Base-by-base conservation (phyloP, 2,113 vertebrate genomes). In the Notarius quadriscutis region DNA sequence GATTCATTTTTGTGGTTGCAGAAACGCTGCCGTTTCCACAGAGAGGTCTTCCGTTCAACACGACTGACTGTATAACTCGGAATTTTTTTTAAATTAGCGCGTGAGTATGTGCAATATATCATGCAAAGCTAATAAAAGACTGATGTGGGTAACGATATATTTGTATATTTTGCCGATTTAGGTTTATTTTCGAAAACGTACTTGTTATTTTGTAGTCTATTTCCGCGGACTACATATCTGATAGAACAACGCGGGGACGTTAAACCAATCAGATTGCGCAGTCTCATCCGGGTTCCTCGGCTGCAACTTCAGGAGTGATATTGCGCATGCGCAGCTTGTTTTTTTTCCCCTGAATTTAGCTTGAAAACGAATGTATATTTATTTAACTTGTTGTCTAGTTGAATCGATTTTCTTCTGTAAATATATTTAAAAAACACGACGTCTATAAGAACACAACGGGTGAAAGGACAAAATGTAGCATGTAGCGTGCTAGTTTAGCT, bases 1-100 rank as follows among this genome's bases (percentile, higher is more conserved):
- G 81, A 83, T 83, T 83, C 81, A 34, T 83, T 83, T 51, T n/a
- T 58, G 20, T 58, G 30, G 50, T 25, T 30, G 22, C 81, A 53
- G 22, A 53, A 51, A 27, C 58, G 7, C 62, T 11, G 81, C 60
- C 1, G 81, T 53, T 83, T 50, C 20, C 60, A 10, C 81, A 27
- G 80, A 41, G 58, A 82, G 60, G 1, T 30, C 62, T 67, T 83
- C 41, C 62, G 81, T 41, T 81, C 20, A 62, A 81, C 55, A 41
- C 58, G 15, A 81, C 79, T 1, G 57, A 60, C 25, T 27, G 62
- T n/a, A 6, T 53, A 65, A 62, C 81, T 22, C 10, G 10, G 1
- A 25, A n/a, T 25, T 25, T 9, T 25, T 9, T 2, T 17, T 14
- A 5, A 27, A 4, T 12, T 14, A 1, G 25, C 62, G n/a, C 25